These are phyloP conservation scores for Tylochromis polylepis DNA, from an alignment of 2,113 vertebrate species.

Conservation along the genomic window DNA sequence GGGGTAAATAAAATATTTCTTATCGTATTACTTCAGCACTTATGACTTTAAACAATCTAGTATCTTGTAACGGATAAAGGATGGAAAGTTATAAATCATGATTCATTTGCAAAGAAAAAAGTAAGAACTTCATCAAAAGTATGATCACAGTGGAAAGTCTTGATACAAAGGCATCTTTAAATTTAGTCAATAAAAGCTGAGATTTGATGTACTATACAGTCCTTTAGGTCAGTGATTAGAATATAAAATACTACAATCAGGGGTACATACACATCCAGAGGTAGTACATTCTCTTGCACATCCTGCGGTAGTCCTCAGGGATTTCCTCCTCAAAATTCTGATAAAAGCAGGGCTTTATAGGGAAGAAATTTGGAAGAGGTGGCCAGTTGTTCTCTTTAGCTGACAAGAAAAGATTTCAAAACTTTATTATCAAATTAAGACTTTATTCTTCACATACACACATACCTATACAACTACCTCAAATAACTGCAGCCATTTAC, in stretches of 20 bases:
- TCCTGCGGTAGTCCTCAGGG: conserved; percentile 85
- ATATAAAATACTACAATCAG: neutral
- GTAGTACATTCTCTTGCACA: conserved; percentile 97
- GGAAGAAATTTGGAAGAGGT: conserved; percentile 82
- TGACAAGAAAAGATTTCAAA: conserved; percentile 40
- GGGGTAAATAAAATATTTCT: neutral
- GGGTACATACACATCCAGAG: conserved; percentile 90
- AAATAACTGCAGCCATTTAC: neutral
- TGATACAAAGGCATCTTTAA: neutral
- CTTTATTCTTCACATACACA: neutral
- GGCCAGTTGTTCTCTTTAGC: conserved; percentile 96
- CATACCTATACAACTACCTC: neutral
- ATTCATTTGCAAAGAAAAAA: neutral
- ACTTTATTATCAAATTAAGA: neutral
- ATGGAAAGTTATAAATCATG: neutral
- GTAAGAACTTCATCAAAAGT: neutral
- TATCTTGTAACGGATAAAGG: neutral
- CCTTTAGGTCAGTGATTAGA: neutral
- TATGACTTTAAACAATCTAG: neutral
- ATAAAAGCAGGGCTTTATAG: conserved; percentile 93
- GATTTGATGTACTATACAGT: neutral
- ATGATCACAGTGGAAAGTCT: neutral
- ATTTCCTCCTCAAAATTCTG: conserved; percentile 96
- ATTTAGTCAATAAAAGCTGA: neutral
- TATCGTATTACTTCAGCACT: neutral